Evolutionary conservation across 2,113 vertebrate species (phyloP).

Genomic region (Anoura caudifer): DNA sequence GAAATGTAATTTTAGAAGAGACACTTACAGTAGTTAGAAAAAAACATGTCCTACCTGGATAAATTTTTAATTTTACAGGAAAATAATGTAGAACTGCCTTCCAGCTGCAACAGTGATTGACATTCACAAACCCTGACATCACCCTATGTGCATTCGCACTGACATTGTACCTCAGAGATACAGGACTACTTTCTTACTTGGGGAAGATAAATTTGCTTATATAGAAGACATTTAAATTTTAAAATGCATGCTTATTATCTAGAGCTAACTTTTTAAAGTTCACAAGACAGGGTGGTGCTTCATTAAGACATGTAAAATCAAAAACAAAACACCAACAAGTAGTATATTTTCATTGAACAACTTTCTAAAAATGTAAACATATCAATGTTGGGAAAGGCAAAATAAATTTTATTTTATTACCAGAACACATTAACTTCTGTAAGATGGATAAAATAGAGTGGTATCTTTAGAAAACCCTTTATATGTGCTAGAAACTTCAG

Average conservation of each 20-base stretch:
- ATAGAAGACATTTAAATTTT: background rate
- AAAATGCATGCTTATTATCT: slow-evolving; percentile 15
- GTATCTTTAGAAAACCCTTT: background rate
- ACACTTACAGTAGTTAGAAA: slow-evolving; percentile 19
- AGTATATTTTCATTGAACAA: background rate
- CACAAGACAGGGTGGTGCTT: background rate
- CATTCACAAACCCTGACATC: background rate
- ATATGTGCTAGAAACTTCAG: background rate
- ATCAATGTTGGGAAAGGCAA: background rate
- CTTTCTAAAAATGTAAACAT: background rate
- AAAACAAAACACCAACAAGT: background rate
- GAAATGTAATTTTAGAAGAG: slow-evolving; percentile 28
- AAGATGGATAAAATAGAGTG: background rate
- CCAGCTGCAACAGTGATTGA: background rate
- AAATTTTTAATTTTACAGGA: background rate
- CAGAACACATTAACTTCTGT: background rate
- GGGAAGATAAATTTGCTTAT: background rate
- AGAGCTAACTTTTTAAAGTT: background rate
- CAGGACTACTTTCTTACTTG: background rate
- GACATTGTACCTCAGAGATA: background rate
- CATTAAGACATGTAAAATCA: background rate
- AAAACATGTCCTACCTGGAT: background rate
- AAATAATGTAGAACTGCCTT: slow-evolving; percentile 24
- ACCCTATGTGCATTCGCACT: background rate
- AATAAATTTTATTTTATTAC: background rate